Evolutionary conservation across 92 coral and sea anemone genomes (phyloP), one percentile per base, ranked within the genome.

Genomic region (Hydrozoanthus gracilis): DNA sequence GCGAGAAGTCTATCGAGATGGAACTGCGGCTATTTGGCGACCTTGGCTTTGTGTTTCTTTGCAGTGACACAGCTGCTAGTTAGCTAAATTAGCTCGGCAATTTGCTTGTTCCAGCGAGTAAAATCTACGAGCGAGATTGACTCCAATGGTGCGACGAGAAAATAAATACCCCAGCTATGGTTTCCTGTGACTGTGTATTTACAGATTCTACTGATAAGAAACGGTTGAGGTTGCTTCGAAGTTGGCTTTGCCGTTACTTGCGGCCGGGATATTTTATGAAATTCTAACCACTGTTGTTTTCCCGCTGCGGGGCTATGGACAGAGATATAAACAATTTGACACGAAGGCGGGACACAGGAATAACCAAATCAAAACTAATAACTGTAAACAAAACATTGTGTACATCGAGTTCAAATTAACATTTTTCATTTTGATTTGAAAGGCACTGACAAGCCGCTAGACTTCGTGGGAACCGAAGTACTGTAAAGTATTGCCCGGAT

Each of bases 401-500:
- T 80, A 65, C 69, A 64, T 80, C 56, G 46, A 48, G 17, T 80
- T 50, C 73, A 80, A 80, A 80, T 80, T 80, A 80, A 50, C 85
- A 80, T 80, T 80, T 80, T 80, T 80, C 85, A 80, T 65, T 80
- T 80, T 49, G 62, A 78, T 62, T 50, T 47, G 61, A 80, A 62
- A 50, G 85, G 18, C 74, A 80, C 73, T 65, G 85, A 48, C 47
- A 65, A 17, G 49, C 44, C 58, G 55, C 55, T 64, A 51, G 52
- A 16, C 73, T 48, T 49, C 44, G 85, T 65, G 62, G 51, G 85
- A 80, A 64, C 50, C 85, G 47, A 80, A 80, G n/a, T 11, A 48
- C 73, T 80, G 73, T 58, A 17, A 78, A 80, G 69, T 80, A 80
- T 80, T 80, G 73, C 85, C 45, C 85, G 73, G 85, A 80, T 80